Base-by-base conservation (phyloP, 2,113 vertebrate genomes). In the Hippocampus zosterae region DNA sequence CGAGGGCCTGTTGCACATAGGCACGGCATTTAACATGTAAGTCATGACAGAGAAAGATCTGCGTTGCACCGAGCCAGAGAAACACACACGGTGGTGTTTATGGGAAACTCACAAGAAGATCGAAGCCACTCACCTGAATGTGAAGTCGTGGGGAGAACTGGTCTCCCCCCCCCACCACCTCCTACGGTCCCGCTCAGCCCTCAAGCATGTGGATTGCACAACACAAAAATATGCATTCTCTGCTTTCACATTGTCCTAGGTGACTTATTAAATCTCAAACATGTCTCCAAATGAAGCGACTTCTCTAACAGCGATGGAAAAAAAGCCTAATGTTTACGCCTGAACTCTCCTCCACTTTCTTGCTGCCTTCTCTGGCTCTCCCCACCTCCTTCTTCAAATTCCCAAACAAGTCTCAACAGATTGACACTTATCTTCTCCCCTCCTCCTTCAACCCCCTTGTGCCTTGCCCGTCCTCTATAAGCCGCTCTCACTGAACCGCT, bases 331-430 rank as follows among this genome's bases (percentile, higher is more conserved):
- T 86, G 84, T 91, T 90, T 88, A 84, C 42, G 81, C 81, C 75
- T 85, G 61, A 84, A 65, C 65, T 75, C 52, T 84, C 48, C 72
- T 79, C 74, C 70, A 44, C 67, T 63, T 41, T 81, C 74, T 73
- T 63, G 65, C 73, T 82, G 74, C 63, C 81, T 53, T 76, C 70
- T 69, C 69, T 64, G 25, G 37, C 65, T 73, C 42, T 83, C 79
- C 61, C 76, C 67, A 83, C 72, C 84, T 88, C 80, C 84, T 87
- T 85, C 76, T 82, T 90, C 76, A 89, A 92, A 93, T 92, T 93
- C 92, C 91, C 90, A 89, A 92, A 91, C 92, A 92, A 92, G 92
- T 91, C 84, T 92, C 78, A 91, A 92, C 92, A 93, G 86, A 92
- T 86, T 91, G 85, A 88, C 88, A 90, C 84, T 85, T 90, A 85